These are phyloP conservation scores for Macrotis lagotis DNA, from an alignment of 2,113 vertebrate species.

Conservation along the genomic window DNA sequence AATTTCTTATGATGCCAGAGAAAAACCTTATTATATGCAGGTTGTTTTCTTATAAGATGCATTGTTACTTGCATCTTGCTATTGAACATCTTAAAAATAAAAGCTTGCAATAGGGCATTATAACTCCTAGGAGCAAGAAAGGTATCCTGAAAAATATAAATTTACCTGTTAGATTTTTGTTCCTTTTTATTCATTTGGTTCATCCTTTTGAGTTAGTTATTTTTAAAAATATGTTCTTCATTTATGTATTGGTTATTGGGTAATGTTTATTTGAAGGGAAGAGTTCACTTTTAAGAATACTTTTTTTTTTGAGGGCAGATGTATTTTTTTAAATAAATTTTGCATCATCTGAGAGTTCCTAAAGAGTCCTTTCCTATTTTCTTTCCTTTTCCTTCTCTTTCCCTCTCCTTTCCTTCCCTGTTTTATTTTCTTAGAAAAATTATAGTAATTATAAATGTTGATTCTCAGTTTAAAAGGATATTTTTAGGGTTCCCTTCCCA, in stretches of 20 bases:
- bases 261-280: background rate
- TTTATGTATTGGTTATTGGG: too few species aligned
- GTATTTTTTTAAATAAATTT: background rate
- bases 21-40: slow-evolving; percentile 42
- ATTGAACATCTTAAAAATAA: slow-evolving; percentile 55
- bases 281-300: background rate
- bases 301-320: background rate
- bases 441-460: slow-evolving; percentile 23
- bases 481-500: background rate
- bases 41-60: slow-evolving; percentile 30
- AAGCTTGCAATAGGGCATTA: slow-evolving; percentile 24
- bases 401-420: background rate
- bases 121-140: slow-evolving; percentile 32
- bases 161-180: slow-evolving; percentile 26
- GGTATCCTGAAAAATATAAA: slow-evolving; percentile 32
- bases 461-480: slow-evolving; percentile 44
- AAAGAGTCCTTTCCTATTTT: background rate
- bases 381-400: background rate
- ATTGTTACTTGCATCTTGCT: slow-evolving; percentile 51
- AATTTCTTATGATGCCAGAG: slow-evolving; percentile 31
- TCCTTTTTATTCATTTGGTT: background rate
- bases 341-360: background rate
- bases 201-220: background rate
- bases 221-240: background rate
- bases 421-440: slow-evolving; percentile 50